These are phyloP conservation scores for Bagarius yarrelli DNA, from an alignment of 2,113 vertebrate species.

Conservation along the genomic window DNA sequence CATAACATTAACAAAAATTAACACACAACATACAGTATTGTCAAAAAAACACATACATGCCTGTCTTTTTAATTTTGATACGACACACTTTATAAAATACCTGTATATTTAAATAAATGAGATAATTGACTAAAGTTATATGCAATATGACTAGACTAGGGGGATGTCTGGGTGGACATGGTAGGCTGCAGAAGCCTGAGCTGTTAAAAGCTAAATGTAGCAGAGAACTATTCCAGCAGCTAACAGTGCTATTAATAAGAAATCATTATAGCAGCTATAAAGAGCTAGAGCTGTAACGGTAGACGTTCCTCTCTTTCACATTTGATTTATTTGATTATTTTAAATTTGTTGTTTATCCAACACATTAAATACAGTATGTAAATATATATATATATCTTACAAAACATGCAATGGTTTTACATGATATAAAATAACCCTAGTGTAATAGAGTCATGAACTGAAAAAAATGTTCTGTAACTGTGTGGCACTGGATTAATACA, in stretches of 20 bases:
- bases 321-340: slow-evolving; percentile 15
- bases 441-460: no score
- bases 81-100: no score
- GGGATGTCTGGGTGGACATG: slow-evolving; percentile 6
- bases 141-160: not conserved
- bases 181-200: slow-evolving; percentile 23
- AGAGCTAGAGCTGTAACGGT: slow-evolving; percentile 27
- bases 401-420: not conserved
- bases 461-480: not conserved
- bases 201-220: slow-evolving; percentile 47
- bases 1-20: not conserved
- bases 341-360: slow-evolving; percentile 19
- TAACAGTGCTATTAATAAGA: slow-evolving; percentile 50
- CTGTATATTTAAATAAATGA: not conserved
- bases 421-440: not conserved
- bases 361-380: slow-evolving; percentile 14
- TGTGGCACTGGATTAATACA: not conserved
- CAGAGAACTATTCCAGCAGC: slow-evolving; percentile 37
- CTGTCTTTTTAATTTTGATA: not conserved
- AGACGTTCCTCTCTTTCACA: slow-evolving; percentile 16
- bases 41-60: not conserved
- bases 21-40: not conserved
- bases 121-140: not conserved
- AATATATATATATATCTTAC: not conserved
- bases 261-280: slow-evolving; percentile 48